Evolutionary conservation across 2,113 vertebrate genomes (phyloP).

Genomic region (Loxodonta africana): DNA sequence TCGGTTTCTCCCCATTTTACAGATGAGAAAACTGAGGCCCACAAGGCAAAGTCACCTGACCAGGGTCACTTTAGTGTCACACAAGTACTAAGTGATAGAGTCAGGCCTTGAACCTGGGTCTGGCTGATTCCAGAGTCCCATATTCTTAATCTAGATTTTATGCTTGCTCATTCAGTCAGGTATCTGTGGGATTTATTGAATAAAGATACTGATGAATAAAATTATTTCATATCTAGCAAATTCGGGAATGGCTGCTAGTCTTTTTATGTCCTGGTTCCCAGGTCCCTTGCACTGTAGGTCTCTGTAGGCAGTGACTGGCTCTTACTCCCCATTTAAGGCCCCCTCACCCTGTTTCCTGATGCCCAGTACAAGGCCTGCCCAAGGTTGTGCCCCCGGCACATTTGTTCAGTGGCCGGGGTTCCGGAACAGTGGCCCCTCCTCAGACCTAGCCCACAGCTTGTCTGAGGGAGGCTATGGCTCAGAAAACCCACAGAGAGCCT

Average conservation of each 20-base stretch:
- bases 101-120: neutral
- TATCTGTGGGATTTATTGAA: neutral
- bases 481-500: neutral
- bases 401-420: neutral
- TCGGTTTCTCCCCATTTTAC: neutral
- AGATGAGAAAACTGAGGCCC: slow-evolving; percentile 8
- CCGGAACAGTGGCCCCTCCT: rapidly evolving
- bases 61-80: neutral
- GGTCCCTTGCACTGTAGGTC: neutral
- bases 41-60: neutral
- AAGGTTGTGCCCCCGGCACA: neutral
- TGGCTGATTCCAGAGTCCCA: neutral
- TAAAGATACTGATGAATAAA: too few relatives aligned
- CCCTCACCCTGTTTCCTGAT: rapidly evolving
- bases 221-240: neutral
- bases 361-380: neutral
- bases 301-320: neutral
- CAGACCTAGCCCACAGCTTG: neutral
- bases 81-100: rapidly evolving
- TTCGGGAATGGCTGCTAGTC: neutral
- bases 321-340: neutral
- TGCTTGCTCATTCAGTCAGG: rapidly evolving
- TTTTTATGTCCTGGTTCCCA: neutral
- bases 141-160: neutral
- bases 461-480: neutral